Evolutionary conservation across 2,113 vertebrate genomes (phyloP).

Genomic region (Quiscalus mexicanus): DNA sequence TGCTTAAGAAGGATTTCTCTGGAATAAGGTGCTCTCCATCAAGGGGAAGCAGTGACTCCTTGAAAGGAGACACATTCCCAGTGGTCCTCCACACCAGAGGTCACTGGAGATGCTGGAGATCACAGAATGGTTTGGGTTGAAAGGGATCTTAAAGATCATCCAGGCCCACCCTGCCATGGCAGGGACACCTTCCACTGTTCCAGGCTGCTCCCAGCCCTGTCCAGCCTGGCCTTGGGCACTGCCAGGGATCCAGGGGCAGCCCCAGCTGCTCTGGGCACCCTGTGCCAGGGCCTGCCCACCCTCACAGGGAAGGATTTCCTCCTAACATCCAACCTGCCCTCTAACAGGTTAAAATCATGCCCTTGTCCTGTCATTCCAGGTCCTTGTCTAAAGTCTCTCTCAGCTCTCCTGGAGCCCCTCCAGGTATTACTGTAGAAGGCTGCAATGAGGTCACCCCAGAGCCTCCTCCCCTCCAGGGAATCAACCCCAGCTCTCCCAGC

Average conservation of each 20-base stretch:
- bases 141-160: neutral
- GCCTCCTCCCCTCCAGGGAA: neutral
- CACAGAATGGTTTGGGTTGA: neutral
- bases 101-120: neutral
- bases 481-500: neutral
- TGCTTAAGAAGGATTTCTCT: neutral
- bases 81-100: accelerated
- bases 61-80: neutral
- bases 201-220: accelerated
- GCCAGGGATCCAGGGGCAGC: neutral
- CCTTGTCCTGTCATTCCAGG: accelerated
- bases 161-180: neutral
- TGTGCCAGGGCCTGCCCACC: neutral
- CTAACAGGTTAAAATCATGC: neutral
- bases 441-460: neutral
- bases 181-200: neutral
- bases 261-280: neutral
- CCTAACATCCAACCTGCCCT: too few species aligned
- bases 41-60: neutral
- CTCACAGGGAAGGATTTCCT: neutral
- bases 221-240: accelerated
- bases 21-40: neutral
- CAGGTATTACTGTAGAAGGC: neutral
- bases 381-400: neutral
- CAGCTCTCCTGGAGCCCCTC: neutral